Evolutionary conservation across 2,113 vertebrate genomes (phyloP).

Genomic region (Alethe castanea): DNA sequence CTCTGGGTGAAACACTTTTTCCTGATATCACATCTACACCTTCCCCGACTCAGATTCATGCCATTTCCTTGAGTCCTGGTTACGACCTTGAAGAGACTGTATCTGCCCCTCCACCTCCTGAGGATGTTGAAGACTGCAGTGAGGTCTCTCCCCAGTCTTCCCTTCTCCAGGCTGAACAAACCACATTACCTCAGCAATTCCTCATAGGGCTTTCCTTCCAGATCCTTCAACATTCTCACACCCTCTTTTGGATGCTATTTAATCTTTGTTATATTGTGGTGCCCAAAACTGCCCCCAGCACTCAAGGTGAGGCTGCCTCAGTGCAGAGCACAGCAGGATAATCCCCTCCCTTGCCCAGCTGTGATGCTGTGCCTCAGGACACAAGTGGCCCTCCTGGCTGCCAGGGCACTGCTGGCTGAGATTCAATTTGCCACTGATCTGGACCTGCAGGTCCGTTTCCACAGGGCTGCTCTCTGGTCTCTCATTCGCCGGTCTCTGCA

Average conservation of each 20-base stretch:
- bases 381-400: rapidly evolving
- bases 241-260: not conserved
- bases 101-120: not conserved
- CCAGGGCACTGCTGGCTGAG: not conserved
- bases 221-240: not conserved
- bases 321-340: not conserved
- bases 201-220: not conserved
- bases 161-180: not conserved
- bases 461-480: not conserved
- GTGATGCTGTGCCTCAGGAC: rapidly evolving
- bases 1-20: not conserved
- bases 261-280: not conserved
- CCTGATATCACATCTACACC: not conserved
- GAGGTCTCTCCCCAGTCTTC: not conserved
- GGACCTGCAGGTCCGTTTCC: not conserved
- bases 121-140: not conserved
- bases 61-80: not conserved
- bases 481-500: not conserved
- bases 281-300: rapidly evolving
- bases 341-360: rapidly evolving
- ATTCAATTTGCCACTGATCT: rapidly evolving
- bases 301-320: rapidly evolving
- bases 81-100: too few relatives aligned
- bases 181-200: not conserved
- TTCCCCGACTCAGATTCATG: not conserved